Evolutionary conservation across 2,113 vertebrate genomes (phyloP).

Genomic region (Syrrhaptes paradoxus): DNA sequence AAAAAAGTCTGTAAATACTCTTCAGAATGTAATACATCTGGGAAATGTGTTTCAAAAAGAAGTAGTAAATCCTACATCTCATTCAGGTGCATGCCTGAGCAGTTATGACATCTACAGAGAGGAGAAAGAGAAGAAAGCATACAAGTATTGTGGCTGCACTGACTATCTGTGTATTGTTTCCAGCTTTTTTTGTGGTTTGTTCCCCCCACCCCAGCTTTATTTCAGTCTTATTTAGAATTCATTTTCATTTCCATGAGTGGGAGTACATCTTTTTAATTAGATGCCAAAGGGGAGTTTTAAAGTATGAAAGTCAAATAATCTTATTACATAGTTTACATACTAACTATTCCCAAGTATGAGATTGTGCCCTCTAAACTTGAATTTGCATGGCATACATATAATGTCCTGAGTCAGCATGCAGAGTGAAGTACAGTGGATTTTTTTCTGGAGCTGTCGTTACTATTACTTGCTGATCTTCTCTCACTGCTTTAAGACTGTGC

Average conservation of each 20-base stretch:
- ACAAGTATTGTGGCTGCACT: neutral
- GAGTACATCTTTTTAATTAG: neutral
- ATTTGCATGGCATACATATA: neutral
- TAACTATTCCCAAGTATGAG: neutral
- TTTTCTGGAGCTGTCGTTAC: neutral
- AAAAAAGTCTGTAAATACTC: neutral
- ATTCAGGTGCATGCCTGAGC: neutral
- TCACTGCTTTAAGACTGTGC: neutral
- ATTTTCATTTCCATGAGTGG: neutral
- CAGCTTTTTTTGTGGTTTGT: neutral
- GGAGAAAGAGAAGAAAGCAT: neutral
- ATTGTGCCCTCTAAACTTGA: neutral
- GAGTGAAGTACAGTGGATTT: neutral
- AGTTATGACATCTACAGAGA: neutral
- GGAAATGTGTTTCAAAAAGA: neutral
- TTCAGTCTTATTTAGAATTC: neutral
- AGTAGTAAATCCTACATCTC: neutral
- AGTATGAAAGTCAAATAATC: neutral
- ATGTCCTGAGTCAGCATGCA: neutral
- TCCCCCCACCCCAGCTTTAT: neutral
- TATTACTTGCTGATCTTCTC: neutral
- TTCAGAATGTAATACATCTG: neutral
- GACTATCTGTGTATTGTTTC: neutral
- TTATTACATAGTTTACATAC: neutral
- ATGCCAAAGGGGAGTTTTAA: neutral